Evolutionary conservation across 2,888 invertebrate species (phyloP).

Genomic region (Cantharis lateralis): DNA sequence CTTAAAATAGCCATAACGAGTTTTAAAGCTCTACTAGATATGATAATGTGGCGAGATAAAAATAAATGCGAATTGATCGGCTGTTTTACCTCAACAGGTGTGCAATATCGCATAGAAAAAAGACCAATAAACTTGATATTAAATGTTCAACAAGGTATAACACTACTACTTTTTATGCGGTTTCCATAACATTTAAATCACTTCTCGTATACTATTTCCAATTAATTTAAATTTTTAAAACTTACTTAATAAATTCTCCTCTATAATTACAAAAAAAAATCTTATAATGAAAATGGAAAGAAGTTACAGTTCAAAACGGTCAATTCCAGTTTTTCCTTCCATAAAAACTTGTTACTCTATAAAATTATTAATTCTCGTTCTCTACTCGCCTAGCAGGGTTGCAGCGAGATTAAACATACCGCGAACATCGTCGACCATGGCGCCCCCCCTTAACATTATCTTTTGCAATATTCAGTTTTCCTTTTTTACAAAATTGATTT

Average conservation of each 20-base stretch:
- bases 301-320: neutral
- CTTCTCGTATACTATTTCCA: slow-evolving; percentile 2
- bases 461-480: neutral
- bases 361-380: neutral
- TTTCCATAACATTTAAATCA: slow-evolving; percentile 27
- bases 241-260: neutral
- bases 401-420: neutral
- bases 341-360: neutral
- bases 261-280: neutral
- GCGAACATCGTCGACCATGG: neutral
- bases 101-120: slow-evolving; percentile 34
- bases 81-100: slow-evolving; percentile 38
- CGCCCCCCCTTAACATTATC: neutral
- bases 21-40: slow-evolving; percentile 24
- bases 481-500: neutral
- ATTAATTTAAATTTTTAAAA: neutral
- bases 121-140: slow-evolving; percentile 29
- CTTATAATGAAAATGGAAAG: neutral
- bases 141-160: slow-evolving; percentile 24
- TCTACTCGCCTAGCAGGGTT: neutral
- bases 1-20: slow-evolving; percentile 36
- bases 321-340: neutral
- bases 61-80: slow-evolving; percentile 17
- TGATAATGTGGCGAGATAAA: slow-evolving; percentile 20
- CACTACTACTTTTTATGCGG: slow-evolving; percentile 22